Evolutionary conservation across 2,797 vertebrate genomes (phyloP).

Genomic region (Microhierax caerulescens): DNA sequence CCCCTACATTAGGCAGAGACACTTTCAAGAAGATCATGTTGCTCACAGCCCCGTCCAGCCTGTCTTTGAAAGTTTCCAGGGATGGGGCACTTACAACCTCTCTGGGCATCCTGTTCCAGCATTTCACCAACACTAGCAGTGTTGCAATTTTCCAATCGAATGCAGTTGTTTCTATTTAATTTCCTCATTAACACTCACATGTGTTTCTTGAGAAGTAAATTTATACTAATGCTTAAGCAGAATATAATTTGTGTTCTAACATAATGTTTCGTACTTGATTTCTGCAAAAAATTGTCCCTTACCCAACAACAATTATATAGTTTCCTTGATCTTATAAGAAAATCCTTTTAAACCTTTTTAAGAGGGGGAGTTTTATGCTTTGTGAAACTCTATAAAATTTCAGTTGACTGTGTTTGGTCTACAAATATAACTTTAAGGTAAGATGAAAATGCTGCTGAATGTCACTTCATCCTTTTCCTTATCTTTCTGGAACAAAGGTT

Average conservation of each 20-base stretch:
- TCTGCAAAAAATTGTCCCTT: not conserved
- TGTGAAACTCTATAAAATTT: not conserved
- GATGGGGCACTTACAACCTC: accelerated
- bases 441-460: not conserved
- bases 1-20: too few species aligned
- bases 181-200: not conserved
- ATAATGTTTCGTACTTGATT: not conserved
- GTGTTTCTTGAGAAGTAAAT: not conserved
- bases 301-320: not conserved
- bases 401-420: not conserved
- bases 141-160: not conserved
- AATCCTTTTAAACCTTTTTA: not conserved
- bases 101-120: not conserved
- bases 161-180: not conserved
- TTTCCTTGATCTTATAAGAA: not conserved
- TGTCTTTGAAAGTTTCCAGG: not conserved
- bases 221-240: not conserved
- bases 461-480: not conserved
- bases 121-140: not conserved
- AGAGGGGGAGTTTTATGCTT: accelerated
- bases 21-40: not conserved
- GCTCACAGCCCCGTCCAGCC: not conserved
- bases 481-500: not conserved
- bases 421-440: not conserved
- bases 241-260: not conserved